Evolutionary conservation across 1,140 invertebrate genomes (phyloP).

Genomic region (Stegodyphus dumicola): DNA sequence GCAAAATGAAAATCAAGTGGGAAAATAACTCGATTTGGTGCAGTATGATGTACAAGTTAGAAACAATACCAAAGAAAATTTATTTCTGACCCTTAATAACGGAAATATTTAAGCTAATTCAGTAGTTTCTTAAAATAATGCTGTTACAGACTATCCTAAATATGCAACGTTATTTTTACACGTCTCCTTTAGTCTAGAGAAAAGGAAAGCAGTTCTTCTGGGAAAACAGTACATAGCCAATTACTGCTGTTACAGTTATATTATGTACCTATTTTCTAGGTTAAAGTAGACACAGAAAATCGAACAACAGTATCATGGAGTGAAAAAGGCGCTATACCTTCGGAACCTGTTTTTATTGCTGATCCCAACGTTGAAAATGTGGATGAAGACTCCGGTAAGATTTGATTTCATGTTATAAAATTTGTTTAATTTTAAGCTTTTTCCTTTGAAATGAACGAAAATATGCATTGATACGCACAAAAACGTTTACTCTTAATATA

Average conservation of each 20-base stretch:
- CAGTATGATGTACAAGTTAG: too few species aligned
- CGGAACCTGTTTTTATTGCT: conserved; percentile 88
- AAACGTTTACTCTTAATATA: neutral
- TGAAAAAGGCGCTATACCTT: conserved; percentile 80
- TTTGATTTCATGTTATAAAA: neutral
- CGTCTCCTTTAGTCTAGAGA: too few species aligned
- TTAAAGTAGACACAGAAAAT: conserved; percentile 64
- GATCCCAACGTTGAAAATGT: conserved; percentile 71
- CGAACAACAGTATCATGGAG: conserved; percentile 79
- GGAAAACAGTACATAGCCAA: neutral
- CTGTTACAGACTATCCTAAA: neutral
- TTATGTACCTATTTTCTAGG: conserved; percentile 53
- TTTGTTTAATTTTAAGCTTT: too few species aligned
- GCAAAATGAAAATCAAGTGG: too few species aligned
- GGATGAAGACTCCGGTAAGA: conserved; percentile 66
- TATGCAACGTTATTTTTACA: neutral
- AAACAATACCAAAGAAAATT: too few species aligned
- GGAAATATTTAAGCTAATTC: neutral
- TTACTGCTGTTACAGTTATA: neutral
- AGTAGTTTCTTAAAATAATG: neutral
- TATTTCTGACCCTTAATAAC: neutral
- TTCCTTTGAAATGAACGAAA: too few species aligned
- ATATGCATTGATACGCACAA: too few species aligned
- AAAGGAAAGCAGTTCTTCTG: too few species aligned
- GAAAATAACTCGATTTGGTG: too few species aligned